Percentiles rank a stretch among this genome's conserved stretches.
phyloP scores from a whole-genome alignment of 2,888 invertebrate genomes.

The Lasioglossum morio region DNA sequence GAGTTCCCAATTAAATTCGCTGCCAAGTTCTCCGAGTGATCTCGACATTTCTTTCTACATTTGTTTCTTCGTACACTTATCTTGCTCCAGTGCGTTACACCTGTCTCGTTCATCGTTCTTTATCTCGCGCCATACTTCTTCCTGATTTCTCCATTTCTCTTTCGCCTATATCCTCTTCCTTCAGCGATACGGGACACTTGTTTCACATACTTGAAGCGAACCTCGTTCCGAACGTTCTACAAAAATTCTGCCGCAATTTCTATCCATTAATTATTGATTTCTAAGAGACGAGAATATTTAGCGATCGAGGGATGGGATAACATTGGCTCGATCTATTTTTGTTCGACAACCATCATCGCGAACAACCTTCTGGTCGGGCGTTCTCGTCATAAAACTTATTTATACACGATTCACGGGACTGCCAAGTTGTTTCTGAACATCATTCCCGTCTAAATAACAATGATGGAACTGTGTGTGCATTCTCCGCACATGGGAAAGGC shows the following conservation, averaged over 20 bases:
- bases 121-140: not conserved
- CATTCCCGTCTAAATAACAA: not conserved
- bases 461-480: not conserved
- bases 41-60: not conserved
- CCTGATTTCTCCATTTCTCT: not conserved
- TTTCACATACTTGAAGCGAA: not conserved
- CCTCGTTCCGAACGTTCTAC: not conserved
- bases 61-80: constrained; percentile 1
- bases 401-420: constrained; percentile 27
- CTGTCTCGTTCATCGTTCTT: constrained; percentile 6
- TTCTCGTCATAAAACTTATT: constrained; percentile 28
- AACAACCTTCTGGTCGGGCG: not conserved
- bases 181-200: not conserved
- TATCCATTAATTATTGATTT: not conserved
- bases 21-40: not conserved
- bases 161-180: not conserved
- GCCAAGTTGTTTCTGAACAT: constrained; percentile 16
- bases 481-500: not conserved
- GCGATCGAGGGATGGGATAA: not conserved
- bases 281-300: not conserved
- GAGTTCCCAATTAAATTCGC: constrained; percentile 1
- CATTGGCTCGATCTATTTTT: not conserved
- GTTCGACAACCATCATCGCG: not conserved
- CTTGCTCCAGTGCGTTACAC: constrained; percentile 1
- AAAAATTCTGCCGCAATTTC: not conserved